A percentile compares a stretch with the other conserved stretches of the same genome.
Evolutionary conservation across 2,888 invertebrate genomes (phyloP).

Genomic region (Meta bourneti): DNA sequence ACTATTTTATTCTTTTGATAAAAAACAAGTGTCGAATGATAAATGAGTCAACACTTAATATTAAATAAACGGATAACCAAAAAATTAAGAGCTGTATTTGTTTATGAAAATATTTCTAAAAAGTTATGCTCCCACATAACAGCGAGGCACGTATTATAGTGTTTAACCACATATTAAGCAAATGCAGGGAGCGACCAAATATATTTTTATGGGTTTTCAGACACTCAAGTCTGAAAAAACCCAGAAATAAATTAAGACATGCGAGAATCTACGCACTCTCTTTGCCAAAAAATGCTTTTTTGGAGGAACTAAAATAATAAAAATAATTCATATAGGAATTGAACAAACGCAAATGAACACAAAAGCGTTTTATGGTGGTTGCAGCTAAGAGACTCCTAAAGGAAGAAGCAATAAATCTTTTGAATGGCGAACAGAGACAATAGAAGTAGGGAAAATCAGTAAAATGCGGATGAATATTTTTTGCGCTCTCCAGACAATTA

Average conservation of each 20-base stretch:
- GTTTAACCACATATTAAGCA: not conserved
- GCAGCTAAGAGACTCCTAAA: slow-evolving; percentile 38
- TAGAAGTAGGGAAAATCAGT: slow-evolving; percentile 25
- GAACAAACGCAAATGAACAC: slow-evolving; percentile 39
- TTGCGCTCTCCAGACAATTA: slow-evolving; percentile 45
- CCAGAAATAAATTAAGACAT: slow-evolving; percentile 44
- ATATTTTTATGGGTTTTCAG: slow-evolving; percentile 10
- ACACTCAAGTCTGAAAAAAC: not conserved
- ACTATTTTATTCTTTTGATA: no score
- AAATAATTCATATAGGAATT: slow-evolving; percentile 44
- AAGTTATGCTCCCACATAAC: no score
- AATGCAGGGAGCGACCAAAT: not conserved
- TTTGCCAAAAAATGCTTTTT: slow-evolving; percentile 22
- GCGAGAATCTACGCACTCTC: slow-evolving; percentile 24
- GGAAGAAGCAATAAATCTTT: slow-evolving; percentile 61
- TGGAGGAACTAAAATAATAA: not conserved
- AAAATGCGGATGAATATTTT: slow-evolving; percentile 47
- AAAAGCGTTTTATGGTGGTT: slow-evolving; percentile 56
- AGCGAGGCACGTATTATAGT: not conserved
- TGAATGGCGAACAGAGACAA: slow-evolving; percentile 38
- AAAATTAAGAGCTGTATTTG: no score
- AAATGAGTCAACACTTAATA: no score
- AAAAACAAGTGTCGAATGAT: no score
- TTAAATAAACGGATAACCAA: no score
- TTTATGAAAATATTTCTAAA: no score